These are phyloP conservation scores for Edolisoma coerulescens DNA, from an alignment of 2,113 vertebrate genomes.

Conservation along the genomic window DNA sequence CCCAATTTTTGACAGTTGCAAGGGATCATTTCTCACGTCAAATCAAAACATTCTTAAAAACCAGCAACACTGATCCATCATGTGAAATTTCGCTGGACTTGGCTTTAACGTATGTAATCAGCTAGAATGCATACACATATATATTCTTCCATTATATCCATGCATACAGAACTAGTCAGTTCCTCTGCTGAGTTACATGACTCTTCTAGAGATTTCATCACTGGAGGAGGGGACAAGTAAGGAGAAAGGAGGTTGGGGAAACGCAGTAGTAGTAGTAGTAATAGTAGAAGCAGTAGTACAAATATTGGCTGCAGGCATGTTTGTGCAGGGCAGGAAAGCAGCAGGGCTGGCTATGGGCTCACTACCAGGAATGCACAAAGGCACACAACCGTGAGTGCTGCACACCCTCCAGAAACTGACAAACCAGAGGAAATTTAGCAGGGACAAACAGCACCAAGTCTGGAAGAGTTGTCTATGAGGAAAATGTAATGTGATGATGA, in stretches of 20 bases:
- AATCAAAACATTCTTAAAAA: not conserved
- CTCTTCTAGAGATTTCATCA: not conserved
- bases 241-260: not conserved
- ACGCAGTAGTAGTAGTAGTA: not conserved
- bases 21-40: not conserved
- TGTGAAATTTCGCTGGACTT: not conserved
- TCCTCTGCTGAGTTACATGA: not conserved
- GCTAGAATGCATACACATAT: not conserved
- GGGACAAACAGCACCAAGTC: not conserved
- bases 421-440: not conserved
- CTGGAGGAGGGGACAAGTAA: not conserved
- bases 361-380: not conserved
- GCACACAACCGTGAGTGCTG: not conserved
- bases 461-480: not conserved
- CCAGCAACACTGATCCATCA: not conserved
- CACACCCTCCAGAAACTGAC: not conserved
- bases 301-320: not conserved
- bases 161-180: not conserved
- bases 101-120: not conserved
- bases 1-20: not conserved
- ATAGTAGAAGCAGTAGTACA: not conserved
- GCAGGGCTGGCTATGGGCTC: not conserved
- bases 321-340: not conserved
- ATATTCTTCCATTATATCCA: not conserved
- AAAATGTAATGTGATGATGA: not conserved